Percentiles rank a stretch among this genome's conserved stretches.
Conservation (phyloP, 35 echinoderm and acorn worm species). For the Diadema setosum region DNA sequence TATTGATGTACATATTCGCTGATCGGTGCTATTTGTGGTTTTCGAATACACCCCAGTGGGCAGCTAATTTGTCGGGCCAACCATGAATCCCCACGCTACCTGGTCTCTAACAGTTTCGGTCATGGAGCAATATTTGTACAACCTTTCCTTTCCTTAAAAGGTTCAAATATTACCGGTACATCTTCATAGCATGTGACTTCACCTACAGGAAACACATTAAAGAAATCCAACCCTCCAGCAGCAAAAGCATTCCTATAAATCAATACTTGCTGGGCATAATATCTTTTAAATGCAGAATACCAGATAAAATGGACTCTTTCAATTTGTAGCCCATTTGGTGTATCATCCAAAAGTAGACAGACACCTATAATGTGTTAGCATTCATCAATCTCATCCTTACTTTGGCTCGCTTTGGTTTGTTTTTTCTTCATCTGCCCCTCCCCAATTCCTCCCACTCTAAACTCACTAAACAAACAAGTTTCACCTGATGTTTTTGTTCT, state of each 20-base stretch:
- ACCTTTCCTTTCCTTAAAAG: neutral
- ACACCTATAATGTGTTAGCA: no score
- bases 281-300: neutral
- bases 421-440: no score
- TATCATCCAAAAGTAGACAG: no score
- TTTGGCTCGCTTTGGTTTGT: no score
- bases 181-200: neutral
- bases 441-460: no score
- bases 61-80: neutral
- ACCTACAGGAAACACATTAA: neutral
- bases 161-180: neutral
- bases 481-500: no score
- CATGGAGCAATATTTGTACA: neutral
- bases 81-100: neutral
- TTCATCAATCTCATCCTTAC: no score
- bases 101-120: neutral
- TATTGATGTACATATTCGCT: no score
- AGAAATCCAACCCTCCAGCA: neutral
- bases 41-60: no score
- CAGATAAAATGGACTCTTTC: neutral
- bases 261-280: neutral
- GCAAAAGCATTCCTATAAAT: neutral
- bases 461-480: no score
- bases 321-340: slow-evolving; percentile 2
- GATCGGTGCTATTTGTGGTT: no score